phyloP scores from a whole-genome alignment of 1,140 invertebrate genomes.

The Hyphantria cunea region DNA sequence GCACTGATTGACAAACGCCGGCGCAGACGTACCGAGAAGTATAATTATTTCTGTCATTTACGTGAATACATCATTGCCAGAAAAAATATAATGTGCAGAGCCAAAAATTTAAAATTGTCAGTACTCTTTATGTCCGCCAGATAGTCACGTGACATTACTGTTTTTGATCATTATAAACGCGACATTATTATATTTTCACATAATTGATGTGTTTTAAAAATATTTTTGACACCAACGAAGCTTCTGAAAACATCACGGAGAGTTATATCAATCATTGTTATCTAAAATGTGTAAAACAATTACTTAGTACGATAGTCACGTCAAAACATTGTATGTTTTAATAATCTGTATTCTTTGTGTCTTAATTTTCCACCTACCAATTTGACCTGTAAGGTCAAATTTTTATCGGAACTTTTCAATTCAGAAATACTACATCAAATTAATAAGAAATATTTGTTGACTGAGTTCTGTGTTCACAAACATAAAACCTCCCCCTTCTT shows the following conservation, averaged over 20 bases:
- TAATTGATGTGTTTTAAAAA: slow-evolving; percentile 9
- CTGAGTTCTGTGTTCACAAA: too few species aligned
- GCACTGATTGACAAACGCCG: slow-evolving; percentile 19
- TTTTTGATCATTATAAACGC: slow-evolving; percentile 1
- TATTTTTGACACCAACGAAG: slow-evolving; percentile 21
- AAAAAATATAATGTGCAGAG: slow-evolving; percentile 7
- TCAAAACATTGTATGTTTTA: too few species aligned
- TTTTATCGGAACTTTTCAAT: too few species aligned
- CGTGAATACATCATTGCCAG: not conserved
- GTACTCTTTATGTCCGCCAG: not conserved
- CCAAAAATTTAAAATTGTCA: slow-evolving; percentile 13
- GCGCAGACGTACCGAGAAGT: not conserved
- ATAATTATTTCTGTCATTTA: slow-evolving; percentile 1
- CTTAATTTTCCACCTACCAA: too few species aligned
- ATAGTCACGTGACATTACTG: not conserved
- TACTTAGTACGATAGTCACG: too few species aligned
- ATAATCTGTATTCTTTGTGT: too few species aligned
- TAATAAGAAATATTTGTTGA: too few species aligned
- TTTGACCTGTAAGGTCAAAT: too few species aligned
- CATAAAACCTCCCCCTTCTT: too few species aligned
- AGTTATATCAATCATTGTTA: slow-evolving; percentile 15
- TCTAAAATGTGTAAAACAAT: slow-evolving; percentile 4
- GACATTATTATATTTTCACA: slow-evolving; percentile 2
- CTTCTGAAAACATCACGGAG: slow-evolving; percentile 7
- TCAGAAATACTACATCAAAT: too few species aligned